phyloP scores from a whole-genome alignment of 2,113 vertebrate species.

The Gobiocypris rarus region DNA sequence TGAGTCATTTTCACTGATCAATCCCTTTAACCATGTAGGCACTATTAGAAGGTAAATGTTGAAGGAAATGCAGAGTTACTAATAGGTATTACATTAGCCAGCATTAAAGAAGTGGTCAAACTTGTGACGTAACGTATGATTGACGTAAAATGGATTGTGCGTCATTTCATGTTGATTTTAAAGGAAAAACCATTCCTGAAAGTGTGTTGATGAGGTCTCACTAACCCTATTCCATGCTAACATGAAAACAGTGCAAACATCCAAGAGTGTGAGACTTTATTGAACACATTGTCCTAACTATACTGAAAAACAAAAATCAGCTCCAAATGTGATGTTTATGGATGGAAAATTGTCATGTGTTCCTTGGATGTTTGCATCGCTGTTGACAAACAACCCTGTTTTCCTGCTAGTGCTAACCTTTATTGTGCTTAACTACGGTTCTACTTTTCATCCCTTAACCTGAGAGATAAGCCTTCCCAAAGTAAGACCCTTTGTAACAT shows the following conservation, averaged over 20 bases:
- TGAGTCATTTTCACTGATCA: too few species aligned
- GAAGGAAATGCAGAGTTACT: background rate
- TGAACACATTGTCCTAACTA: background rate
- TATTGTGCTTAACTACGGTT: background rate
- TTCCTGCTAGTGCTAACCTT: constrained; percentile 17
- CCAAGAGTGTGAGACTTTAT: constrained; percentile 5
- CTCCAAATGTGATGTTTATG: background rate
- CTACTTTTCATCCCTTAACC: background rate
- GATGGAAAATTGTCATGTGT: background rate
- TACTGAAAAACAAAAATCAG: background rate
- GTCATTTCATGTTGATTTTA: constrained; percentile 33
- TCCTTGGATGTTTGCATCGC: constrained; percentile 42
- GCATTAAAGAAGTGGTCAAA: too few species aligned
- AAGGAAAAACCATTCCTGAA: background rate
- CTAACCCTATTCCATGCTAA: constrained; percentile 14
- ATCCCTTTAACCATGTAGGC: background rate
- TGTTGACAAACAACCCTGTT: constrained; percentile 3
- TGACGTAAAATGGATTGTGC: background rate
- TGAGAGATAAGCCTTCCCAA: background rate
- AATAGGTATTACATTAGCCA: background rate
- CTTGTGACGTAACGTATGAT: too few species aligned
- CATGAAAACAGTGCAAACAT: constrained; percentile 34
- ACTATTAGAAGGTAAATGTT: background rate
- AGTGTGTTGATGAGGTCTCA: constrained; percentile 21
- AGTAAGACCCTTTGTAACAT: background rate